Evolutionary conservation across 2,888 invertebrate species (phyloP).

Genomic region (Agonopterix heracliana): DNA sequence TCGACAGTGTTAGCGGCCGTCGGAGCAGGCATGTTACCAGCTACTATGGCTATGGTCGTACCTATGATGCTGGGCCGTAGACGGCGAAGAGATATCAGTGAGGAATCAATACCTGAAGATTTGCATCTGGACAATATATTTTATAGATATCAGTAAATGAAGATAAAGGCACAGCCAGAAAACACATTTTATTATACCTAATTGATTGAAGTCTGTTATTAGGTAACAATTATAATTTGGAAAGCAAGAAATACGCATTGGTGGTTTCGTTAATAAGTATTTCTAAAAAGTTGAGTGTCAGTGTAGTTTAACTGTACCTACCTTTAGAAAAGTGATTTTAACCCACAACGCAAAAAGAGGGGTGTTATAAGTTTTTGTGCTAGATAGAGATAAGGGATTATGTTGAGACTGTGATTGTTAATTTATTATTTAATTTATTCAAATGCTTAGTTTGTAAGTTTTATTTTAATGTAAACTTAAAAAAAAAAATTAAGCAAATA

Average conservation of each 20-base stretch:
- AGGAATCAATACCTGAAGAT: conserved; percentile 15
- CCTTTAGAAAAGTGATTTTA: no score
- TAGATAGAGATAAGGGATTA: not conserved
- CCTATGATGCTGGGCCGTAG: conserved; percentile 82
- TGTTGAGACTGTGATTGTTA: conserved; percentile 4
- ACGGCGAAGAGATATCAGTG: conserved; percentile 42
- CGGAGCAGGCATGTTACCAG: conserved; percentile 87
- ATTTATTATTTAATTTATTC: not conserved
- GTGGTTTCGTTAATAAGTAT: no score
- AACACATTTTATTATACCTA: not conserved
- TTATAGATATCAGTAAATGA: conserved; percentile 26
- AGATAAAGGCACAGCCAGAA: not conserved
- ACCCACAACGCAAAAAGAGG: no score
- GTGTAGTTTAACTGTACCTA: no score
- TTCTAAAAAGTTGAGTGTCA: no score
- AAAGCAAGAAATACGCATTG: no score
- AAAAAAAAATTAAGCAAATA: no score
- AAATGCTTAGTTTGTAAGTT: not conserved
- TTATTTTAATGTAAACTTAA: no score
- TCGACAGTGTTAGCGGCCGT: conserved; percentile 83
- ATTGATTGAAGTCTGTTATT: not conserved
- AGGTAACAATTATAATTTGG: no score
- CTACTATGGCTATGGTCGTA: conserved; percentile 87
- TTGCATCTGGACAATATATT: conserved; percentile 36
- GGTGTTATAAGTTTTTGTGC: no score